These are phyloP conservation scores for Solea solea DNA, from an alignment of 2,113 vertebrate genomes.

Conservation along the genomic window DNA sequence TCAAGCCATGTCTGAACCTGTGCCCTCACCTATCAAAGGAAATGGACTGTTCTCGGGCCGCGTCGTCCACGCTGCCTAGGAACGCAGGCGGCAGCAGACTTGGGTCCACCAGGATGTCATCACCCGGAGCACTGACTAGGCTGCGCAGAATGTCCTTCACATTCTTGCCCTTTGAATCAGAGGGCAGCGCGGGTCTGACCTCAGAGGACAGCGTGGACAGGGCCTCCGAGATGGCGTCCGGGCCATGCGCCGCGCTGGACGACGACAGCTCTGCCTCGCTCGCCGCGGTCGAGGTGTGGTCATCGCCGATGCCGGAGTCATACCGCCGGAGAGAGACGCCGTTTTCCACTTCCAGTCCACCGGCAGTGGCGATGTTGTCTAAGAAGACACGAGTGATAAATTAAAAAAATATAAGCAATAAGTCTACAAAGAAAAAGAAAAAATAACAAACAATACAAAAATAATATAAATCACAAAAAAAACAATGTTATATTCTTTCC, in stretches of 20 bases:
- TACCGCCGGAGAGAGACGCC: constrained; percentile 77
- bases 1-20: constrained; percentile 1
- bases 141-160: constrained; percentile 97
- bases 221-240: constrained; percentile 93
- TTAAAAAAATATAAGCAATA: too few relatives aligned
- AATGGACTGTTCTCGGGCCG: constrained; percentile 85
- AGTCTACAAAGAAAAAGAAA: background rate
- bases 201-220: constrained; percentile 91
- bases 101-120: constrained; percentile 86
- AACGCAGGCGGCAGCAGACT: constrained; percentile 86
- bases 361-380: constrained; percentile 65
- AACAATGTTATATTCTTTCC: too few relatives aligned
- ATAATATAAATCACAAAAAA: background rate
- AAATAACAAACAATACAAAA: background rate
- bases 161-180: constrained; percentile 86
- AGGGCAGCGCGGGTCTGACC: constrained; percentile 83
- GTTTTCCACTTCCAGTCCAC: constrained; percentile 72
- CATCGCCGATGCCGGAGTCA: constrained; percentile 88
- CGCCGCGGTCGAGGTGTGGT: constrained; percentile 73
- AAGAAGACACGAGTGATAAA: background rate
- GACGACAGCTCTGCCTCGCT: constrained; percentile 49
- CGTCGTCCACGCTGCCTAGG: constrained; percentile 84
- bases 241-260: constrained; percentile 78
- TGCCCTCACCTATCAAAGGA: constrained; percentile 93
- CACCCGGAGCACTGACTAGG: constrained; percentile 87